phyloP scores from a whole-genome alignment of 2,888 invertebrate species.

The Isoperla grammatica region DNA sequence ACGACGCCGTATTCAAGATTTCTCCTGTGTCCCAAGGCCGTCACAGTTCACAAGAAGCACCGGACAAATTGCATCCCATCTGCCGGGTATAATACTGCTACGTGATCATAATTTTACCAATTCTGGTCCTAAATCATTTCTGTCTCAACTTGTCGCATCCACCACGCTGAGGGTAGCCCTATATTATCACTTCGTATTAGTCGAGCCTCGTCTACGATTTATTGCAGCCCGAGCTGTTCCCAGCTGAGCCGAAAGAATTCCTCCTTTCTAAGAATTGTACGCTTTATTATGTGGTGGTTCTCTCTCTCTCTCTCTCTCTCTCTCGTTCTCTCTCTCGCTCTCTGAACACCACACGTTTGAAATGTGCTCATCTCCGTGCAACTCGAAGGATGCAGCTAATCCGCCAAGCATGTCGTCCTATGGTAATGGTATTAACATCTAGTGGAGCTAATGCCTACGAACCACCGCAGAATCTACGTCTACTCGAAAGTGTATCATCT shows the following conservation, averaged over 20 bases:
- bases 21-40: constrained; percentile 8
- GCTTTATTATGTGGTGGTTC: no score
- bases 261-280: no score
- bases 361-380: constrained; percentile 4
- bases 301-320: no score
- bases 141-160: constrained; percentile 9
- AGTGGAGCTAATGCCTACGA: no score
- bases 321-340: no score
- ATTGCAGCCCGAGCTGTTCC: background rate
- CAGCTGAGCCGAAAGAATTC: no score
- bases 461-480: no score
- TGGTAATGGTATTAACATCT: constrained; percentile 10
- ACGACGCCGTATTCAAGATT: constrained; percentile 20
- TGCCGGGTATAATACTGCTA: constrained; percentile 18
- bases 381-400: no score
- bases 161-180: constrained; percentile 7
- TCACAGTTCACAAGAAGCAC: constrained; percentile 3
- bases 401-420: background rate
- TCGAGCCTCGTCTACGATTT: constrained; percentile 9
- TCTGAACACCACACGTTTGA: background rate
- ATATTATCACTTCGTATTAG: constrained; percentile 19
- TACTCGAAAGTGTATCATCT: no score
- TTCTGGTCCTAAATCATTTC: constrained; percentile 20
- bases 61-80: constrained; percentile 24
- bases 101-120: constrained; percentile 27